Evolutionary conservation across 2,888 invertebrate species (phyloP).

Genomic region (Thymelicus lineola): DNA sequence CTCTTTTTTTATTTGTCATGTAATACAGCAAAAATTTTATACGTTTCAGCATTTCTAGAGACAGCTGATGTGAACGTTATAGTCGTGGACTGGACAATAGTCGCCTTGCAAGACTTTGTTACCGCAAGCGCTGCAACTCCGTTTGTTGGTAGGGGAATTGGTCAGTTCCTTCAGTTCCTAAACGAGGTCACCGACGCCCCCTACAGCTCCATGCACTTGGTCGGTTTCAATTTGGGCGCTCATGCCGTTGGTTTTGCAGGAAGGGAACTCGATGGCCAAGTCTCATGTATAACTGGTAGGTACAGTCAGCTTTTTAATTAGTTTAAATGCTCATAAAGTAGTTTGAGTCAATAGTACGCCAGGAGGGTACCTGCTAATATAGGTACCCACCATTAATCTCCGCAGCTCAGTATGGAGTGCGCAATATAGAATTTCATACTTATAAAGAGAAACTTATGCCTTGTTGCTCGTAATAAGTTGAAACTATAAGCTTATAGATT

Average conservation of each 20-base stretch:
- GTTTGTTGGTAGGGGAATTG: slow-evolving; percentile 56
- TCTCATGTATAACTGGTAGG: slow-evolving; percentile 26
- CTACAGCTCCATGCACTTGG: slow-evolving; percentile 21
- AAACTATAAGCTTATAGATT: too few species aligned
- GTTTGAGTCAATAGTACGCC: too few species aligned
- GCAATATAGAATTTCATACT: too few species aligned
- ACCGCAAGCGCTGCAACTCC: slow-evolving; percentile 58
- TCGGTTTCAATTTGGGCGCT: slow-evolving; percentile 28
- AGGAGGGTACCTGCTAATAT: too few species aligned
- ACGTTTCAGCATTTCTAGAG: slow-evolving; percentile 49
- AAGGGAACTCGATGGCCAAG: slow-evolving; percentile 14
- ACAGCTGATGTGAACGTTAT: slow-evolving; percentile 59
- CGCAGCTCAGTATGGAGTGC: too few species aligned
- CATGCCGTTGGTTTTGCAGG: slow-evolving; percentile 26
- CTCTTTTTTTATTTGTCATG: too few species aligned
- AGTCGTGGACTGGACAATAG: slow-evolving; percentile 59
- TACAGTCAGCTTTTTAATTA: neutral
- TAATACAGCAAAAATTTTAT: too few species aligned
- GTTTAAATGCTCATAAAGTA: too few species aligned
- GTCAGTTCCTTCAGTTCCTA: slow-evolving; percentile 51
- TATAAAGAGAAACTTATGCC: too few species aligned
- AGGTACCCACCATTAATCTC: too few species aligned
- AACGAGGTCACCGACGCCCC: slow-evolving; percentile 40
- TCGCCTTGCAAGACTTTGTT: slow-evolving; percentile 55
- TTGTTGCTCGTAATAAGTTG: too few species aligned